Conservation (phyloP, 2,113 vertebrate genomes). For the Guaruba guarouba region DNA sequence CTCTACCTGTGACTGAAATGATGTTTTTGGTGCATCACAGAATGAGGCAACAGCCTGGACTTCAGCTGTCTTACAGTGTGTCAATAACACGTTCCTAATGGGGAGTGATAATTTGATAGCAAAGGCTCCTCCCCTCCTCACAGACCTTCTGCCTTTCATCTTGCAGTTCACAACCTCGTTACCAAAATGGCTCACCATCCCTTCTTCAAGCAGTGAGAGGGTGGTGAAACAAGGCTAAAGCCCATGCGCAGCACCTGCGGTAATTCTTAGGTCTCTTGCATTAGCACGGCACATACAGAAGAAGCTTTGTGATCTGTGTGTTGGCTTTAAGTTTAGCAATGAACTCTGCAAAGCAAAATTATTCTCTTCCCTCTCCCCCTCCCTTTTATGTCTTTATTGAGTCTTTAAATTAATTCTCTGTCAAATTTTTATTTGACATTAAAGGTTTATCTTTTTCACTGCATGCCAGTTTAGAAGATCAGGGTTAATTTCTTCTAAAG, state of each 20-base stretch:
- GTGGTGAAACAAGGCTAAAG: neutral
- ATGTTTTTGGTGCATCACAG: slow-evolving; percentile 16
- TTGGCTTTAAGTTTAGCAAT: neutral
- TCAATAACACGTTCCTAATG: neutral
- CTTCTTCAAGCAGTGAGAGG: neutral
- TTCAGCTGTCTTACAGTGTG: neutral
- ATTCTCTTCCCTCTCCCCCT: neutral
- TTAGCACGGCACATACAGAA: neutral
- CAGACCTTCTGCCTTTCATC: neutral
- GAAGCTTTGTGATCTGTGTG: neutral
- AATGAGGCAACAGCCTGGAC: neutral
- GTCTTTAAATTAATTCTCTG: neutral
- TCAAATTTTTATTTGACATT: neutral
- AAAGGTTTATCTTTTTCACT: neutral
- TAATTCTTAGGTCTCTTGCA: neutral
- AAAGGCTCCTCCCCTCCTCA: neutral
- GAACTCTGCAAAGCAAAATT: neutral
- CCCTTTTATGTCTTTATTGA: neutral
- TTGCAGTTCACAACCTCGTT: neutral
- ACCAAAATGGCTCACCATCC: neutral
- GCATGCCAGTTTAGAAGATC: neutral
- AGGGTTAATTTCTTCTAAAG: neutral
- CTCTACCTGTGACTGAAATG: slow-evolving; percentile 23
- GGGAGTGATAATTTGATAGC: neutral
- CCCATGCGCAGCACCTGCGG: neutral